These are phyloP conservation scores for Porites divaricata DNA, from an alignment of 92 coral and sea anemone species.

Conservation along the genomic window DNA sequence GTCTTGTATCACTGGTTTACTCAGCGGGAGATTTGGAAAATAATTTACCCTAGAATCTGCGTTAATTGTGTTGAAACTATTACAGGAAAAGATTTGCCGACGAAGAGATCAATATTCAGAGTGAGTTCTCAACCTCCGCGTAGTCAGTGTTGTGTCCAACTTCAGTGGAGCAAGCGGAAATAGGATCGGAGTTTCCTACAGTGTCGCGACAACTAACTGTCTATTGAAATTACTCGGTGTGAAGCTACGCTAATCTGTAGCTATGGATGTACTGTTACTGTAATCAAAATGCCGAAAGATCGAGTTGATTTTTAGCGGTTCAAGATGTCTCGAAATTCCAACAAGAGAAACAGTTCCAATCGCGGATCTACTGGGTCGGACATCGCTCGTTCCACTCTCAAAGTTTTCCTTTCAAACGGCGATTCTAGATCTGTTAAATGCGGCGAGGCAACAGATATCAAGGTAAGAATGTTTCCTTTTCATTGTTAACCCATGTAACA, in stretches of 20 bases:
- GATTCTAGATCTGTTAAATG: conserved; percentile 96
- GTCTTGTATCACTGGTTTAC: conserved; percentile 31
- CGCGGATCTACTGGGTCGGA: conserved; percentile 92
- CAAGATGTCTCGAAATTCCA: conserved; percentile 83
- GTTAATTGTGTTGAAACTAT: conserved; percentile 11
- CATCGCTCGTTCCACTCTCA: conserved; percentile 90
- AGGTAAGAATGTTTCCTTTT: conserved; percentile 55
- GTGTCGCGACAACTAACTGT: conserved; percentile 28
- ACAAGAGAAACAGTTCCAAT: conserved; percentile 81
- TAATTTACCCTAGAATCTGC: conserved; percentile 3
- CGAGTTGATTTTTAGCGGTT: neutral
- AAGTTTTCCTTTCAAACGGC: conserved; percentile 94
- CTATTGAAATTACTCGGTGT: conserved; percentile 1
- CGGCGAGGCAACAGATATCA: conserved; percentile 96
- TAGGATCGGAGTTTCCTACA: conserved; percentile 8
- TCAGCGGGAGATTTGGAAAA: conserved; percentile 14
- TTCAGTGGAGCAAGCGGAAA: conserved; percentile 23
- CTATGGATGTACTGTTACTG: conserved; percentile 15
- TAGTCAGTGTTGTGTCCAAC: neutral
- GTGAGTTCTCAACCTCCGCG: neutral
- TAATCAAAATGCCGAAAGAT: conserved; percentile 24
- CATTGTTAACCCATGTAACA: neutral
- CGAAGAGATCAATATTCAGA: neutral
- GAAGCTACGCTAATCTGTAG: conserved; percentile 18
- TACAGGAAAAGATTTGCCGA: neutral